Evolutionary conservation across 2,888 invertebrate species (phyloP), one percentile per base, ranked within the genome.

Genomic region (Leuctra nigra): DNA sequence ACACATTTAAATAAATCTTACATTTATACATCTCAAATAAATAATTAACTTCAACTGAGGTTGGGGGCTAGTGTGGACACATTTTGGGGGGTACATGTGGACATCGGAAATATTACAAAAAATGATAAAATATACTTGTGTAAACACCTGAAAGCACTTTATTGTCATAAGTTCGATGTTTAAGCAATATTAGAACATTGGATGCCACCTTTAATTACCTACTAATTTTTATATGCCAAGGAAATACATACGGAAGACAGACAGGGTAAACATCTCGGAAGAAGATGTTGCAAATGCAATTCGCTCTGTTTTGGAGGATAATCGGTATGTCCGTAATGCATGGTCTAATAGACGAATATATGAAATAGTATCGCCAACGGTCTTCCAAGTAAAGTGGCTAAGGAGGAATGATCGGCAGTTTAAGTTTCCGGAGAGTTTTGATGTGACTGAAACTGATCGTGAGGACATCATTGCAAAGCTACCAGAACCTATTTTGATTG

Each of bases 361-460:
- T n/a, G n/a, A n/a, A n/a, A n/a, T n/a, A n/a, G n/a, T n/a, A n/a
- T n/a, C 46, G 22, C 46, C 23, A 23, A 24, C 22, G n/a, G 22
- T 22, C 22, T 24, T 29, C 18, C 48, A 24, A 20, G 48, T 48
- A 20, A 48, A 48, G 48, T 48, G 48, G 48, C 48, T 48, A n/a
- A 14, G 48, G 48, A 23, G 20, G 24, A 48, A 25, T n/a, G 48
- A 48, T 20, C 14, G 48, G 33, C 24, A 29, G 20, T 48, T 48
- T 20, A 48, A n/a, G 16, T 48, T 48, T 29, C 48, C 48, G n/a
- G 25, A 29, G n/a, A 29, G n/a, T 14, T 14, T 48, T 14, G 48
- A 48, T 29, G 11, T 48, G 16, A 48, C 48, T 18, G 48, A 48
- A 48, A 25, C 20, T 48, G 29, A 29, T 14, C 48, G 48, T 23